Percentiles rank a stretch among this genome's conserved stretches.
Evolutionary conservation across 2,797 vertebrate species (phyloP).

Genomic region (Argya squamiceps): DNA sequence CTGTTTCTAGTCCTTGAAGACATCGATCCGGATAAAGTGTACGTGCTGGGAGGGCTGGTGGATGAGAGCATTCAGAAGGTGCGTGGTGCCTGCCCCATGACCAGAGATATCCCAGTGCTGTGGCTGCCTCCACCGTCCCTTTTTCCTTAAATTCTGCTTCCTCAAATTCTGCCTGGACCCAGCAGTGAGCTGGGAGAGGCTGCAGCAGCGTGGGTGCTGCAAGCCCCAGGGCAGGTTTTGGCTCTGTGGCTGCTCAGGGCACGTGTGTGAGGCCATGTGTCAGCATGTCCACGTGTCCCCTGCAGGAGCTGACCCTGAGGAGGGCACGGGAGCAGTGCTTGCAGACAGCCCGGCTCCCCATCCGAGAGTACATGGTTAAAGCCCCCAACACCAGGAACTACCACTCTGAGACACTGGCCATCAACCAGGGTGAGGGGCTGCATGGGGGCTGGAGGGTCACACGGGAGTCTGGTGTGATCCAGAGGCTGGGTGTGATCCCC

Average conservation of each 20-base stretch:
- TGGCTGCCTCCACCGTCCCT: background rate
- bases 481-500: accelerated
- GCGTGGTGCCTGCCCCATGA: background rate
- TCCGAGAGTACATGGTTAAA: constrained; percentile 90
- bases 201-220: background rate
- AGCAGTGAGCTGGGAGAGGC: background rate
- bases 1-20: constrained; percentile 82
- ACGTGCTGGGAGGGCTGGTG: constrained; percentile 87
- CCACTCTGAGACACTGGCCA: constrained; percentile 87
- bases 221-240: background rate
- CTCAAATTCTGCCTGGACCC: background rate
- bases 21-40: constrained; percentile 83
- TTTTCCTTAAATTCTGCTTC: background rate
- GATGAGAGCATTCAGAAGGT: constrained; percentile 85
- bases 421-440: constrained; percentile 86
- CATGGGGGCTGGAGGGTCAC: too few relatives aligned
- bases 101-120: background rate
- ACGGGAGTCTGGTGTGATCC: background rate
- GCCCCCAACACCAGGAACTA: constrained; percentile 85
- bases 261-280: accelerated
- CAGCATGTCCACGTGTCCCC: background rate
- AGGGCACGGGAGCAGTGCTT: constrained; percentile 81
- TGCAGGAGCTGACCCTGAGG: constrained; percentile 85
- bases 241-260: background rate
- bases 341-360: constrained; percentile 84